Evolutionary conservation across 1,140 invertebrate genomes (phyloP), one percentile per base, ranked within the genome.

Genomic region (Eriocheir sinensis): DNA sequence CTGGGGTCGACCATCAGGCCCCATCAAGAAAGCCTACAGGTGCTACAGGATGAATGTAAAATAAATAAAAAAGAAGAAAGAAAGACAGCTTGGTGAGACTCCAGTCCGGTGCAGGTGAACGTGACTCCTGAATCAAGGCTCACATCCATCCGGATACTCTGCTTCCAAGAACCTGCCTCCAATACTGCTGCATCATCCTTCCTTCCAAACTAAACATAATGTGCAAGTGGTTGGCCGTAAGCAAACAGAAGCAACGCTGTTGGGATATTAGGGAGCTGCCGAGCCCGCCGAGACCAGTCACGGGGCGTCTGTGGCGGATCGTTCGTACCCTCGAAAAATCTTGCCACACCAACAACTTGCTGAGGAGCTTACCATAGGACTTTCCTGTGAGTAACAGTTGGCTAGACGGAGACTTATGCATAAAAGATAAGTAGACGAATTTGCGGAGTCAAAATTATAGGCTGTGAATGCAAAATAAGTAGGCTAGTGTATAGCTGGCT

Each of bases 241-340:
- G 60, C 60, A 72, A 72, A 72, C 60, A 72, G n/a, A n/a, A 72
- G 60, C 60, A n/a, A 72, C 60, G 60, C 21, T 72, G 60, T 72
- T 72, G 60, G 60, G 60, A 72, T 72, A 72, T 72, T 72, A 72
- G n/a, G 21, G 60, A 21, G 9, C 60, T 21, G 60, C n/a, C 0
- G 60, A 21, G 12, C 60, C 21, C 60, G 60, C 6, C 27, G 8
- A 72, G 60, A n/a, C 12, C 60, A 72, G 60, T 72, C 60, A 21
- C 6, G 60, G 60, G n/a, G 60, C 60, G n/a, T 12, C 60, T 72
- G 60, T 72, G 60, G 60, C 17, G 21, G 60, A 21, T 72, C 21
- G 21, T 72, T n/a, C 6, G 1, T 48, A 48, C 15, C 6, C 53
- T 6, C 60, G 21, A 21, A 72, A 21, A n/a, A n/a, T 21, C 60